Percentiles rank a stretch among this genome's conserved stretches.
Evolutionary conservation across 2,797 vertebrate species (phyloP).

Genomic region (Poecilia gillii): DNA sequence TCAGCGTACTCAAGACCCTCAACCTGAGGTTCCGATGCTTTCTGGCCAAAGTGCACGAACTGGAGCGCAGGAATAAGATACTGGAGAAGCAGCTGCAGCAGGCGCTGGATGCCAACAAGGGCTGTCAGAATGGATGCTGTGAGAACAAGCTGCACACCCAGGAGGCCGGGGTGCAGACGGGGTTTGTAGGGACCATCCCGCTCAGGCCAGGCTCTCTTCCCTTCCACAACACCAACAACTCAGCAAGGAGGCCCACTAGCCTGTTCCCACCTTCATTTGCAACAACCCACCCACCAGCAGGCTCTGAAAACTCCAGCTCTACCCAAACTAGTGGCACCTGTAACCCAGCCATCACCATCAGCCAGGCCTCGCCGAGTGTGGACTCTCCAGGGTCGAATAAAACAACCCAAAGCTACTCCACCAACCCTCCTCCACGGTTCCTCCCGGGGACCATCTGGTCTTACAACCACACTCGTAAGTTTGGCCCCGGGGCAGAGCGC

Average conservation of each 20-base stretch:
- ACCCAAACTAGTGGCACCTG: constrained; percentile 48
- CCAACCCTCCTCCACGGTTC: constrained; percentile 83
- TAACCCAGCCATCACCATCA: constrained; percentile 77
- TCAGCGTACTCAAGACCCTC: constrained; percentile 94
- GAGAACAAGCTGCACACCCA: constrained; percentile 74
- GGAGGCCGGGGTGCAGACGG: constrained; percentile 91
- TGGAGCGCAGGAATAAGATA: constrained; percentile 94
- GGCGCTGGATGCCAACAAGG: constrained; percentile 84
- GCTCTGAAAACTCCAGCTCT: constrained; percentile 43
- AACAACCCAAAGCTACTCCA: constrained; percentile 51
- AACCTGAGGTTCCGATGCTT: constrained; percentile 96
- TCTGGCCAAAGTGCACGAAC: constrained; percentile 94
- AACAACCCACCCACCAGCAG: constrained; percentile 46
- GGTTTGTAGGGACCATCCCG: constrained; percentile 84
- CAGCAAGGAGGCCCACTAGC: constrained; percentile 79
- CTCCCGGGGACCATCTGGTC: constrained; percentile 95
- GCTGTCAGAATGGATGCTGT: constrained; percentile 68
- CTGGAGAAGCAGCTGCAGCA: constrained; percentile 96
- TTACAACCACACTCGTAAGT: constrained; percentile 89
- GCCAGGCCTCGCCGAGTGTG: constrained; percentile 75
- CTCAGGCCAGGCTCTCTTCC: constrained; percentile 75
- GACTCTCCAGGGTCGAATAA: constrained; percentile 70
- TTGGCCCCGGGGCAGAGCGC: constrained; percentile 84
- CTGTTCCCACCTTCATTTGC: constrained; percentile 73
- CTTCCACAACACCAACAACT: constrained; percentile 81